Evolutionary conservation across 2,113 vertebrate species (phyloP).

Genomic region (Gallinago paraguaiae): DNA sequence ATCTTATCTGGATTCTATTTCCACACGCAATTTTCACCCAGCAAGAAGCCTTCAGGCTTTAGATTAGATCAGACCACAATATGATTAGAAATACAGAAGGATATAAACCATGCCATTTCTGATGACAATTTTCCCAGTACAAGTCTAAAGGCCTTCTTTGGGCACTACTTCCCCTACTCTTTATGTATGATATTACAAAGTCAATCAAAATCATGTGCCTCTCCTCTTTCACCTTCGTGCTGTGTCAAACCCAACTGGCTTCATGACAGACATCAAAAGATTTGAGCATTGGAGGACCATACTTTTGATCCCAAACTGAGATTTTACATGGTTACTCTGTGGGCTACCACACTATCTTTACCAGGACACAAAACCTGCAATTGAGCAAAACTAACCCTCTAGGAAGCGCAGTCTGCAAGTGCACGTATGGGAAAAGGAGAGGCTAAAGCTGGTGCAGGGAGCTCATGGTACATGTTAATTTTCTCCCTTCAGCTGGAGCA

Average conservation of each 20-base stretch:
- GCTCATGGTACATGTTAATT: background rate
- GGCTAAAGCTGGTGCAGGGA: background rate
- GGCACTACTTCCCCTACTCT: background rate
- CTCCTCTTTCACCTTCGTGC: background rate
- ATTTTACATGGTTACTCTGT: background rate
- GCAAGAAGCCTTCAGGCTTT: background rate
- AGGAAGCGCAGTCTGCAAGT: background rate
- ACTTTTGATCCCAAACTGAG: background rate
- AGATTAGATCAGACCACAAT: background rate
- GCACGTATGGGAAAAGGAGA: accelerated
- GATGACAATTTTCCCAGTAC: background rate
- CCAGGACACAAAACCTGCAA: background rate
- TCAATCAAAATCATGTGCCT: background rate
- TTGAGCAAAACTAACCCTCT: background rate
- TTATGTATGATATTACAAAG: background rate
- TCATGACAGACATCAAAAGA: background rate
- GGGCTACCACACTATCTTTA: background rate
- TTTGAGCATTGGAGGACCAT: background rate
- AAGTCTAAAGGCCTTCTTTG: background rate
- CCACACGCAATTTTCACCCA: slow-evolving; percentile 33
- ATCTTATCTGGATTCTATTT: slow-evolving; percentile 1
- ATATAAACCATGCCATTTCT: background rate
- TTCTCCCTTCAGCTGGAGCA: background rate
- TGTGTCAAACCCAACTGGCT: background rate
- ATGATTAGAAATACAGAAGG: background rate